A percentile compares a stretch with the other conserved stretches of the same genome.
phyloP scores from a whole-genome alignment of 1,140 invertebrate genomes.

The Gryllus bimaculatus region DNA sequence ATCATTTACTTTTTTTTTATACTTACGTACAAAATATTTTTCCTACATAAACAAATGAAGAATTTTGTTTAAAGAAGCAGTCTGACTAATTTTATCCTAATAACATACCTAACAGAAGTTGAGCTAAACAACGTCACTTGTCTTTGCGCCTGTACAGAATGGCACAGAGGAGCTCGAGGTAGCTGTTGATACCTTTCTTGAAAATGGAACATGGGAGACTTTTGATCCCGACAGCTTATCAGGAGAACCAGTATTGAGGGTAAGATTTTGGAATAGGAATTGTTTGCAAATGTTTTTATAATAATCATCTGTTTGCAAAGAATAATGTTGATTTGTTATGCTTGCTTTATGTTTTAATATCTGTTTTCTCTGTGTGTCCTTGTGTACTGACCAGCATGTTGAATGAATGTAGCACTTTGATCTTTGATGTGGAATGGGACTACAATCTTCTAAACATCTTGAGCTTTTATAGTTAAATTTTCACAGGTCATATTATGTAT shows the following conservation, averaged over 20 bases:
- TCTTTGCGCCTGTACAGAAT: constrained; percentile 21
- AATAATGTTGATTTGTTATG: background rate
- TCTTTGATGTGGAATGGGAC: background rate
- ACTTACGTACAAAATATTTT: too few relatives aligned
- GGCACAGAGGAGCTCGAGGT: constrained; percentile 23
- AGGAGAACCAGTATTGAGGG: constrained; percentile 44
- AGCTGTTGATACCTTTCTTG: constrained; percentile 41
- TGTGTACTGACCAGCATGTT: background rate
- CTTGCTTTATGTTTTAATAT: background rate
- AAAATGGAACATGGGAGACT: constrained; percentile 52
- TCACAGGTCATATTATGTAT: background rate
- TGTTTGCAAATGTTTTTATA: background rate
- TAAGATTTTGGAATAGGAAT: constrained; percentile 29
- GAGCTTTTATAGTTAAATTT: background rate
- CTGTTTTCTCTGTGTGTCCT: background rate
- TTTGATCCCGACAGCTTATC: constrained; percentile 43
- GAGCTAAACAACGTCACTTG: constrained; percentile 9
- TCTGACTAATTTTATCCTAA: constrained; percentile 1
- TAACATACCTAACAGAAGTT: background rate
- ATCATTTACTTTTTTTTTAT: too few relatives aligned
- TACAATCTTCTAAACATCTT: background rate
- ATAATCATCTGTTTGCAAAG: background rate
- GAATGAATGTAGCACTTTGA: background rate
- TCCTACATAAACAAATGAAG: too few relatives aligned
- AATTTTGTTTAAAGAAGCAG: background rate